Base-by-base conservation (phyloP, 1,140 invertebrate genomes). In the Drosophila insularis region DNA sequence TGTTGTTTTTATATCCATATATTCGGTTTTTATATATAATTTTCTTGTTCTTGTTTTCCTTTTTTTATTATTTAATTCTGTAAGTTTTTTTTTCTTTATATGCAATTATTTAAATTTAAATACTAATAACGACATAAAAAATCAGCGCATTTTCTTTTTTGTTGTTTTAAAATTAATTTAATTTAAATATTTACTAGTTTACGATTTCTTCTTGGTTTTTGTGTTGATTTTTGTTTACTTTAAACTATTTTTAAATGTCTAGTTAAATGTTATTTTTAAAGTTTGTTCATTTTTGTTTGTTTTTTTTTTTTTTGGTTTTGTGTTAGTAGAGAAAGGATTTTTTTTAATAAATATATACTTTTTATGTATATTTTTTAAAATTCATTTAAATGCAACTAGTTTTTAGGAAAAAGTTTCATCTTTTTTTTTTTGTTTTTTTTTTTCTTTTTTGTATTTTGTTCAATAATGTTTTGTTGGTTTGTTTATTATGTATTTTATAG, bases 101-200 rank as follows among this genome's bases (percentile, higher is more conserved):
- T 87, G 80, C 81, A 87, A 82, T 86, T 90, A 79, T 89, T 89
- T 89, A 81, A 86, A 90, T 87, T 90, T 89, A 86, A 90, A 81
- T 90, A 85, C 86, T 89, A 89, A 86, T 89, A 89, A 89, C 86
- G 86, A 89, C 86, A 89, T 89, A 89, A 89, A 89, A 89, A 89
- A 89, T 89, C 85, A 89, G 86, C 86, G 86, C 86, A 63, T 80
- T 89, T 74, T 79, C 43, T 58, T 68, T 82, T 76, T 80, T 79
- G 31, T 72, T 78, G 74, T 79, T 89, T 87, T 73, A 87, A 84
- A 86, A 81, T 89, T 90, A 81, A 82, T 82, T 90, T 85, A 77
- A 71, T 87, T 82, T 80, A 74, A 80, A 82, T 86, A 90, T 90
- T 87, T 90, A 74, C 79, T 89, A 89, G 78, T 85, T 82, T 80